Evolutionary conservation across 2,888 invertebrate species (phyloP).

Genomic region (Zaprionus lineosus): DNA sequence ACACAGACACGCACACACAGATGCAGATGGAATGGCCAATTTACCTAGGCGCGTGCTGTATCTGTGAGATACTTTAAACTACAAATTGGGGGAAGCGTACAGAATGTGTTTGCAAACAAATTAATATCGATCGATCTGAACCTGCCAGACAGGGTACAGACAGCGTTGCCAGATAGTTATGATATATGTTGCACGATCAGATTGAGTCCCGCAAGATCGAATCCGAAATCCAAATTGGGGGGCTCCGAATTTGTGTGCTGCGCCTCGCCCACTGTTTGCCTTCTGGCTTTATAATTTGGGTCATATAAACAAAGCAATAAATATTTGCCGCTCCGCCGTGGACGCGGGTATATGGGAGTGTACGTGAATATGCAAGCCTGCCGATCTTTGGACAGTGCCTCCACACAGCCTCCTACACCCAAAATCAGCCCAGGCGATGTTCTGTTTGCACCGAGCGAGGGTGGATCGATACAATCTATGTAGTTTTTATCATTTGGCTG

Average conservation of each 20-base stretch:
- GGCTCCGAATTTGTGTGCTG: constrained; percentile 4
- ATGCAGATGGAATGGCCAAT: neutral
- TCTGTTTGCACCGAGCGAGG: constrained; percentile 24
- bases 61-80: constrained; percentile 47
- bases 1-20: too few species aligned
- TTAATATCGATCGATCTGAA: constrained; percentile 74
- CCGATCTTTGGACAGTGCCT: too few species aligned
- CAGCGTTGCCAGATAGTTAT: constrained; percentile 49
- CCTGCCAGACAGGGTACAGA: constrained; percentile 34
- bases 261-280: constrained; percentile 3
- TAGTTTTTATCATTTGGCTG: constrained; percentile 16
- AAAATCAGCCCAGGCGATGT: constrained; percentile 24
- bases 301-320: constrained; percentile 68
- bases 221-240: constrained; percentile 2
- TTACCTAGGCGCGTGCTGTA: constrained; percentile 40
- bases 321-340: constrained; percentile 41
- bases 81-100: constrained; percentile 65
- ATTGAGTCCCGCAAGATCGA: neutral
- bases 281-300: constrained; percentile 69
- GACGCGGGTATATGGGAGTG: too few species aligned
- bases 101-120: constrained; percentile 76
- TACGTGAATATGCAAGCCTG: constrained; percentile 56
- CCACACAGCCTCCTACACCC: constrained; percentile 2
- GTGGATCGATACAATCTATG: constrained; percentile 14
- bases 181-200: constrained; percentile 46